These are phyloP conservation scores for Erpetoichthys calabaricus DNA, from an alignment of 2,797 vertebrate genomes.

Conservation along the genomic window DNA sequence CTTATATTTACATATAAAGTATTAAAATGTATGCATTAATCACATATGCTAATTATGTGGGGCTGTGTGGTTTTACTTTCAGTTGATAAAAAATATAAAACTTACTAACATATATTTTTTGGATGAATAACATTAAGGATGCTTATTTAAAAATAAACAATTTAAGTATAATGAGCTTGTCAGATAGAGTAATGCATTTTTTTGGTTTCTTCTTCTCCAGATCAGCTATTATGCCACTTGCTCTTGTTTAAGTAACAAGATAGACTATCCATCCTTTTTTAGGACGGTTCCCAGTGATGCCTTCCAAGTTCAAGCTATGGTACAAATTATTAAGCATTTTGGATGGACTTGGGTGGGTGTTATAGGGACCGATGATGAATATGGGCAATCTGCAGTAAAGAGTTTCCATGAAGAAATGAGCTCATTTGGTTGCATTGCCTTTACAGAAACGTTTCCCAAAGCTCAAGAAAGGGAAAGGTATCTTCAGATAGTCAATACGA, in stretches of 20 bases:
- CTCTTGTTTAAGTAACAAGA: conserved; percentile 60
- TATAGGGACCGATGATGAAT: conserved; percentile 55
- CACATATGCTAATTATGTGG: too few species aligned
- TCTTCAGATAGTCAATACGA: conserved; percentile 39
- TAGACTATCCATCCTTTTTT: conserved; percentile 51
- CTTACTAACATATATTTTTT: too few species aligned
- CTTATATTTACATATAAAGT: too few species aligned
- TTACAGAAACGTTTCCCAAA: conserved; percentile 56
- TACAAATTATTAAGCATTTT: conserved; percentile 53
- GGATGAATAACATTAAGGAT: too few species aligned
- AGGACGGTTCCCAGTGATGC: conserved; percentile 64
- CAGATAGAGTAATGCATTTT: neutral
- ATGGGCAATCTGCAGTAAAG: conserved; percentile 51
- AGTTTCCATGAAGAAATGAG: conserved; percentile 44
- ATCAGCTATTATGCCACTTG: conserved; percentile 66
- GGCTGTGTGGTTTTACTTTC: too few species aligned
- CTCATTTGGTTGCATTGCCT: conserved; percentile 45
- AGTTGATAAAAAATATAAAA: too few species aligned
- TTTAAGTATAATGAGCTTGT: neutral
- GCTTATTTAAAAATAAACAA: too few species aligned
- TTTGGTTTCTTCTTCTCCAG: conserved; percentile 19
- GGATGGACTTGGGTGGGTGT: conserved; percentile 62
- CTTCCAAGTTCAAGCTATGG: conserved; percentile 57
- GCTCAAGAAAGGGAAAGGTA: conserved; percentile 36
- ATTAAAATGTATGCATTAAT: too few species aligned